Base-by-base conservation (phyloP, 2,797 vertebrate species). In the Crenichthys baileyi region DNA sequence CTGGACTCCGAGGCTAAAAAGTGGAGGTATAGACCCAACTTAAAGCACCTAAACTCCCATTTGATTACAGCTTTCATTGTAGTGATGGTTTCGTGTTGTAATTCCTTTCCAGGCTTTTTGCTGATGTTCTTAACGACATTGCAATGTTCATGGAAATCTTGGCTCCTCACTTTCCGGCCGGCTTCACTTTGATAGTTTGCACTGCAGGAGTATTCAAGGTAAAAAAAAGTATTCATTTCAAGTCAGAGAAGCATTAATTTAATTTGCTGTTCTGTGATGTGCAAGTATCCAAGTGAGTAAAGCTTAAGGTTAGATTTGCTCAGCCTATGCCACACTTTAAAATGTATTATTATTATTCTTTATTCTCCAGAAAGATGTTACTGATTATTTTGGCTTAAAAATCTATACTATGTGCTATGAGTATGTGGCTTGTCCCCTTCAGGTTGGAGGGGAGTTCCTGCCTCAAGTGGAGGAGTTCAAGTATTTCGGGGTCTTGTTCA, bases 1-100 rank as follows among this genome's bases (percentile, higher is more conserved):
- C 87, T 98, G 79, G 97, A 98, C 91, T 98, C 97, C 4, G 97
- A 98, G 72, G 97, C 97, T 53, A 98, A 98, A 87, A 96, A 96
- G 61, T 98, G 97, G 97, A 97, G 97, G 97, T 98, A 87, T 53
- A 72, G 4, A 18, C 22, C 39, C 7, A 9, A 72, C 24, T 29
- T 29, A 48, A 3, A 53, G 22, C 7, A 48, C 8, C 12, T 16
- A 3, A 0, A 8, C 3, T 16, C 7, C 7, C 11, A 7, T 3
- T 20, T 29, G 2, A n/a, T 6, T 18, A 7, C 24, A 13, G n/a
- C 1, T 46, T 5, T 46, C 16, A 29, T 12, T 13, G 5, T 18
- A 2, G 2, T 81, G 20, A 76, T 20, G 22, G 7, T 58, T 26
- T 36, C 61, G 55, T 78, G 5, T 68, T 78, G 16, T 72, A 26